Percentiles rank a stretch among this genome's conserved stretches.
Evolutionary conservation across 2,113 vertebrate genomes (phyloP).

Genomic region (Etheostoma spectabile): DNA sequence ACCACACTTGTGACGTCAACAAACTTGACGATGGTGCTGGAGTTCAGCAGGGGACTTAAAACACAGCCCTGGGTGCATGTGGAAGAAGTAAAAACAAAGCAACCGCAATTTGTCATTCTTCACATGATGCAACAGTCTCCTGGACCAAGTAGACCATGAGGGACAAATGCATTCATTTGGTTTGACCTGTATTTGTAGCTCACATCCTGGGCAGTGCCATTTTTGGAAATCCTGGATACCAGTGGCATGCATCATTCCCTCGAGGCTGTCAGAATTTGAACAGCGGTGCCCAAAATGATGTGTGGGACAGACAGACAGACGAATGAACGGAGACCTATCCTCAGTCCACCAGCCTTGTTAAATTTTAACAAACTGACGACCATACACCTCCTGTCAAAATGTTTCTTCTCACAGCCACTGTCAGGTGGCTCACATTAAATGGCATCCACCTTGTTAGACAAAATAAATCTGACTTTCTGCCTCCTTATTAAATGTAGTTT

Average conservation of each 20-base stretch:
- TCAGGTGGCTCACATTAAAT: slow-evolving; percentile 49
- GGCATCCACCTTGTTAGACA: slow-evolving; percentile 50
- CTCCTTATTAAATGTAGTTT: slow-evolving; percentile 43
- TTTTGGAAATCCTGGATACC: background rate
- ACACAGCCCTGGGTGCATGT: background rate
- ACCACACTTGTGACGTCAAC: no score
- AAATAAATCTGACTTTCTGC: slow-evolving; percentile 23
- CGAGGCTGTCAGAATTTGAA: slow-evolving; percentile 43
- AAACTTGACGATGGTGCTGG: no score
- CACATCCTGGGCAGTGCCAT: background rate
- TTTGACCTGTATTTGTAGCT: slow-evolving; percentile 20
- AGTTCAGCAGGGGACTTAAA: no score
- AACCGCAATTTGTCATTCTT: background rate
- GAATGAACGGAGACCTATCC: slow-evolving; percentile 1
- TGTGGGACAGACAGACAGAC: slow-evolving; percentile 20
- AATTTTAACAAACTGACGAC: slow-evolving; percentile 53
- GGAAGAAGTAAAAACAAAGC: background rate
- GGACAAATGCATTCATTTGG: background rate
- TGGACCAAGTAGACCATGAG: background rate
- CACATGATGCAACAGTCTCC: background rate
- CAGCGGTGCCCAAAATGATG: background rate
- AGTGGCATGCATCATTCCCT: slow-evolving; percentile 2
- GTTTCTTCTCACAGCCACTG: slow-evolving; percentile 23
- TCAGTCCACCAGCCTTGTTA: slow-evolving; percentile 56
- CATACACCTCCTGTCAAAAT: slow-evolving; percentile 42